Conservation (phyloP, 2,888 invertebrate species). For the Melitaea athalia region DNA sequence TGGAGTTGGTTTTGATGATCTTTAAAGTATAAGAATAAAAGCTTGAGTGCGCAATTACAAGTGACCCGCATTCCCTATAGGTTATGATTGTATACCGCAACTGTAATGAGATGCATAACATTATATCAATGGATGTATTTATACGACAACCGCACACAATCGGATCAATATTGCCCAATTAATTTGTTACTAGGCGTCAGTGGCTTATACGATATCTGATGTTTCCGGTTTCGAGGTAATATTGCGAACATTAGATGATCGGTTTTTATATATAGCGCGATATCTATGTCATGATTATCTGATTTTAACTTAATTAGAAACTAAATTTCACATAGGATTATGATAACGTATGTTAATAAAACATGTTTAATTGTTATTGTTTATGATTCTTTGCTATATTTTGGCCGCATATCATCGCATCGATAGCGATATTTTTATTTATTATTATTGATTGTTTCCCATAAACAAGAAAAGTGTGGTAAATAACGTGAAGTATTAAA, state of each 20-base stretch:
- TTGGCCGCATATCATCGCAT: background rate
- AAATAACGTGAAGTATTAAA: slow-evolving; percentile 7
- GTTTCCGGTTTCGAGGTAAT: slow-evolving; percentile 18
- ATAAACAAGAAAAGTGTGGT: slow-evolving; percentile 15
- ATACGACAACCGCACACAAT: slow-evolving; percentile 52
- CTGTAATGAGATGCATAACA: slow-evolving; percentile 66
- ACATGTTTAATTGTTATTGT: slow-evolving; percentile 5
- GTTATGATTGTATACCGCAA: slow-evolving; percentile 69
- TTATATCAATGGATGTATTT: slow-evolving; percentile 45
- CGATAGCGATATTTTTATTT: background rate
- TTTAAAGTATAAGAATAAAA: slow-evolving; percentile 17
- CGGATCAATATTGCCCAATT: slow-evolving; percentile 72
- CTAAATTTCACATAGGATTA: background rate
- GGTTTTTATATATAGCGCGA: background rate
- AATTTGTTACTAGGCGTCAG: slow-evolving; percentile 48
- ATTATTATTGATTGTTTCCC: too few species aligned
- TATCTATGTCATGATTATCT: background rate
- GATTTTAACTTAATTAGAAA: background rate
- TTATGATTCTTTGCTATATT: background rate
- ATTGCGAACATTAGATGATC: background rate
- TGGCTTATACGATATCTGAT: slow-evolving; percentile 35
- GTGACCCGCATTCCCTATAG: slow-evolving; percentile 76
- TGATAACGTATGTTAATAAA: background rate
- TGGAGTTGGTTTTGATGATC: background rate
- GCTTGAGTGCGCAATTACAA: slow-evolving; percentile 41